Conservation (phyloP, 1,140 invertebrate genomes). For the Aporrectodea caliginosa region DNA sequence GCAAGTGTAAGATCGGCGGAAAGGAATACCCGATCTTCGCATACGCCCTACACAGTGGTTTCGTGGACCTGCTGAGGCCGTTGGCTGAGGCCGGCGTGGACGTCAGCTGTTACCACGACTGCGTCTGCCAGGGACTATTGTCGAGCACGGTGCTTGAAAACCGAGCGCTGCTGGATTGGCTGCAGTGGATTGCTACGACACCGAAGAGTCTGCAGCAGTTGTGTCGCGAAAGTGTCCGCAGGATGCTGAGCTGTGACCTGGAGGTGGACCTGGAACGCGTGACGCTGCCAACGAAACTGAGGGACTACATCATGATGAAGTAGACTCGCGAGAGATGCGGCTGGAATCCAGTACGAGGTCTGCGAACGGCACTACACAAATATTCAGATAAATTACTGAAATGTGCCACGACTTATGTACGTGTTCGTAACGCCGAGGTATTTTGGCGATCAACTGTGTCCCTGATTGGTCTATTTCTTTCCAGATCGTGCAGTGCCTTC, state of each 20-base stretch:
- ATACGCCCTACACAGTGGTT: not conserved
- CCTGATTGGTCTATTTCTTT: no score
- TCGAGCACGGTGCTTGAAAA: not conserved
- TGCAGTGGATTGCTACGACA: not conserved
- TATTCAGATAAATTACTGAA: no score
- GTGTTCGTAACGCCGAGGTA: no score
- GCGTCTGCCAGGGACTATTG: not conserved
- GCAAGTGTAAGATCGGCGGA: not conserved
- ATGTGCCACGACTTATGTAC: no score
- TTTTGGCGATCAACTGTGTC: no score
- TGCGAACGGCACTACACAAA: no score
- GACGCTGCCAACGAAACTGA: not conserved
- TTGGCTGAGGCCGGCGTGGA: constrained; percentile 5
- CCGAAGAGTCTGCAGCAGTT: not conserved
- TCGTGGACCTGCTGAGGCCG: constrained; percentile 1
- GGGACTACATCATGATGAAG: not conserved
- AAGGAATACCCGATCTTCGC: not conserved
- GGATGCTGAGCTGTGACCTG: not conserved
- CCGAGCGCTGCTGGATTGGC: not conserved
- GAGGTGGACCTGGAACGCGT: not conserved
- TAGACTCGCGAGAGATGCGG: no score
- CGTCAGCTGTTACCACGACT: not conserved
- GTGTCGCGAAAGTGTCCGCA: not conserved
- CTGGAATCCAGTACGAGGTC: no score
- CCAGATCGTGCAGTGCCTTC: no score